phyloP scores from a whole-genome alignment of 2,113 vertebrate genomes.

The Meleagris gallopavo region DNA sequence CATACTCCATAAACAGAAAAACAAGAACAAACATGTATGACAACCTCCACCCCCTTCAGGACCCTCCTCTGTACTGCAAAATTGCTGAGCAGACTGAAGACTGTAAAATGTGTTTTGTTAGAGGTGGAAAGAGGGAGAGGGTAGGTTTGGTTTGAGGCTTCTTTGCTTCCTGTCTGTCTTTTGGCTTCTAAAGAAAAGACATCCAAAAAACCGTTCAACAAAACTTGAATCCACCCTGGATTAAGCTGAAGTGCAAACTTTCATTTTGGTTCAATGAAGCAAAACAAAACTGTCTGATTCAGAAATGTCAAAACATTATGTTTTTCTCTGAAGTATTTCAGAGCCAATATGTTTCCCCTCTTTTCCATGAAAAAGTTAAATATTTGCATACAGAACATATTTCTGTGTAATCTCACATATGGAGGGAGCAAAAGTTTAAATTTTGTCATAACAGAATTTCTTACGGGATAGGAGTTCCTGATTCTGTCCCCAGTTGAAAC shows the following conservation, averaged over 20 bases:
- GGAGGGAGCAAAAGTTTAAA: neutral
- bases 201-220: neutral
- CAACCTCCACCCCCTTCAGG: neutral
- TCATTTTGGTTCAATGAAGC: constrained; percentile 1
- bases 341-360: neutral
- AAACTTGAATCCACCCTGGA: neutral
- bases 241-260: constrained; percentile 5
- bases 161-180: neutral
- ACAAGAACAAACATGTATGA: neutral
- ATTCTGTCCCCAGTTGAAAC: neutral
- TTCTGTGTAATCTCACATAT: neutral
- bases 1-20: neutral
- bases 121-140: neutral
- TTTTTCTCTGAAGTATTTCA: constrained; percentile 15
- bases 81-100: neutral
- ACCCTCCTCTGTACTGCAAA: neutral
- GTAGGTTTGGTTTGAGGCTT: neutral
- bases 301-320: constrained; percentile 8
- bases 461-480: neutral
- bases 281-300: constrained; percentile 21
- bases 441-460: neutral
- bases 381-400: constrained; percentile 21
- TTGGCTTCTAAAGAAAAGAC: neutral
- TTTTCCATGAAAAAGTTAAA: constrained; percentile 1
- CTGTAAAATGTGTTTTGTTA: neutral